These are phyloP conservation scores for Poliocrania exsul DNA, from an alignment of 2,797 vertebrate genomes.

Conservation along the genomic window DNA sequence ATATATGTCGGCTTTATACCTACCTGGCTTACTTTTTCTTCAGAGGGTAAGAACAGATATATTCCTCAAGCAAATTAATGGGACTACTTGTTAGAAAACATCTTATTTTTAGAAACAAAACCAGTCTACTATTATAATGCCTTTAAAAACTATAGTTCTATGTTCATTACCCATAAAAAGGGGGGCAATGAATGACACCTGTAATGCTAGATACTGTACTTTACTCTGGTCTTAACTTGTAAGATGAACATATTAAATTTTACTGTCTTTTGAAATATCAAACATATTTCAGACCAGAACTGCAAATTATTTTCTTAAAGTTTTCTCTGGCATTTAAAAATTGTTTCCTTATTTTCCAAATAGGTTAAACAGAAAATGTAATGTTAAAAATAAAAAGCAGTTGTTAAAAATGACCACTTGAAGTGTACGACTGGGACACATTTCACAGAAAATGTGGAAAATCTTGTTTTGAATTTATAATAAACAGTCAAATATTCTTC, in stretches of 20 bases:
- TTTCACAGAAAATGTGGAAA: constrained; percentile 60
- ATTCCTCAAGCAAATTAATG: constrained; percentile 6
- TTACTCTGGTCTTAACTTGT: not conserved
- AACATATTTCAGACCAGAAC: not conserved
- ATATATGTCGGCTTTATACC: not conserved
- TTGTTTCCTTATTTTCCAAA: constrained; percentile 13
- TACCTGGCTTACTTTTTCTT: not conserved
- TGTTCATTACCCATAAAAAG: not conserved
- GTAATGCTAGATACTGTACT: not conserved
- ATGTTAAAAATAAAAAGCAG: constrained; percentile 35
- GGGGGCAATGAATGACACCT: not conserved
- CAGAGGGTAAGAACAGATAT: not conserved
- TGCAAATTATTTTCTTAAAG: constrained; percentile 34
- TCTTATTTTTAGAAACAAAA: constrained; percentile 12
- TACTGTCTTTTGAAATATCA: constrained; percentile 20
- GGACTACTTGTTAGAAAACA: not conserved
- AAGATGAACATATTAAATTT: not conserved
- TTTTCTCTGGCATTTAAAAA: constrained; percentile 34
- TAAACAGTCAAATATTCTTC: constrained; percentile 71
- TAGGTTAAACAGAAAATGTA: constrained; percentile 33
- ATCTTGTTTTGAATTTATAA: constrained; percentile 58
- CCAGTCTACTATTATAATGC: not conserved
- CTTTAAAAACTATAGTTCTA: not conserved
- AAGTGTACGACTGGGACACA: not conserved
- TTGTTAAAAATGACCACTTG: constrained; percentile 30